Evolutionary conservation across 2,797 vertebrate genomes (phyloP).

Genomic region (Melanotaenia pygmaea): DNA sequence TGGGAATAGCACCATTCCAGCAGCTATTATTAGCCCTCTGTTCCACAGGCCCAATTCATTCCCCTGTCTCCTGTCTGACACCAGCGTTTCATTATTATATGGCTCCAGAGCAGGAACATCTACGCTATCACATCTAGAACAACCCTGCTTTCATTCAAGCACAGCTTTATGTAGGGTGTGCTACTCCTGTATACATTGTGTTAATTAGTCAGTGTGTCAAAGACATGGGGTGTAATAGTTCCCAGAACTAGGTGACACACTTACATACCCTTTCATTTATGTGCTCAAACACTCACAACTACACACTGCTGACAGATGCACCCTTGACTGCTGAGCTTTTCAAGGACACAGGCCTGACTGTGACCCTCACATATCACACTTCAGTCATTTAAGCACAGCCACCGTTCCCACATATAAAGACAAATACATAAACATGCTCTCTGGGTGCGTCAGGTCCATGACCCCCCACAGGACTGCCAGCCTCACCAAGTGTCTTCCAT

Average conservation of each 20-base stretch:
- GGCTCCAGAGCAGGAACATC: conserved; percentile 52
- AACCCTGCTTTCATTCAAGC: conserved; percentile 55
- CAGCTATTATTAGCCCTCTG: conserved; percentile 76
- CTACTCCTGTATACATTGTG: conserved; percentile 46
- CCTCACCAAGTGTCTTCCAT: conserved; percentile 65
- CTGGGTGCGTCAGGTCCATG: background rate
- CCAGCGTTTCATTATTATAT: conserved; percentile 76
- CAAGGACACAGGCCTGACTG: conserved; percentile 58
- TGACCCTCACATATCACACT: conserved; percentile 30
- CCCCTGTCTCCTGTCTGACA: conserved; percentile 68
- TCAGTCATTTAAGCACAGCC: conserved; percentile 40
- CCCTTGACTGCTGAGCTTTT: conserved; percentile 46
- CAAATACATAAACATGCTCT: conserved; percentile 22
- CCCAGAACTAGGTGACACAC: conserved; percentile 60
- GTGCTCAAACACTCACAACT: conserved; percentile 20
- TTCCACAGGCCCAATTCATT: conserved; percentile 67
- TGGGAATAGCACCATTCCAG: conserved; percentile 74
- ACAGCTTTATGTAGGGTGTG: conserved; percentile 69
- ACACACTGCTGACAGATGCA: conserved; percentile 50
- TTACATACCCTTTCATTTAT: conserved; percentile 39
- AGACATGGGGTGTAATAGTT: conserved; percentile 57
- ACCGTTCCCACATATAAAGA: conserved; percentile 30
- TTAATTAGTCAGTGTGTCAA: conserved; percentile 67
- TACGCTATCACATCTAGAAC: conserved; percentile 52
- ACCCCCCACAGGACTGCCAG: conserved; percentile 35